Evolutionary conservation across 1,140 invertebrate genomes (phyloP).

Genomic region (Drosophila kepulauana): DNA sequence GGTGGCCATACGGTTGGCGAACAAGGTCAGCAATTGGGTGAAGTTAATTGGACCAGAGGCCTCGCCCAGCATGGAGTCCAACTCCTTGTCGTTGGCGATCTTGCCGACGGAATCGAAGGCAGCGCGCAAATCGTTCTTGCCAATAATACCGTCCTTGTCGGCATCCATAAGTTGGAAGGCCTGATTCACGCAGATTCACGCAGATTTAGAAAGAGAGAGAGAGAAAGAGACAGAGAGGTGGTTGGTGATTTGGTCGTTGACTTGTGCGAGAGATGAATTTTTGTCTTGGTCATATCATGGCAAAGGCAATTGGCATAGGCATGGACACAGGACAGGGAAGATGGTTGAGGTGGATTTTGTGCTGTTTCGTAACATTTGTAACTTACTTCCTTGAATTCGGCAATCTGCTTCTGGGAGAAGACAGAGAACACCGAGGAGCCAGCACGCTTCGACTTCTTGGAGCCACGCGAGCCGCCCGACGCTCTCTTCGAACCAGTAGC

Average conservation of each 20-base stretch:
- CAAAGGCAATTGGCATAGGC: slow-evolving; percentile 16
- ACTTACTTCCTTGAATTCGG: slow-evolving; percentile 97
- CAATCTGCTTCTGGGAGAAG: slow-evolving; percentile 97
- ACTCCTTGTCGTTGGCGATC: slow-evolving; percentile 94
- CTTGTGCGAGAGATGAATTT: slow-evolving; percentile 31
- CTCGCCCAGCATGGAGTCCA: slow-evolving; percentile 96
- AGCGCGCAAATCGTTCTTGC: slow-evolving; percentile 97
- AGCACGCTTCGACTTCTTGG: slow-evolving; percentile 92
- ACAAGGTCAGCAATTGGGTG: slow-evolving; percentile 96
- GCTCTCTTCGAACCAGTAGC: slow-evolving; percentile 87
- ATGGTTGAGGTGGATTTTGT: background rate
- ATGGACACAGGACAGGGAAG: background rate
- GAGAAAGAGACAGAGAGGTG: slow-evolving; percentile 63
- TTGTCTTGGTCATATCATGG: slow-evolving; percentile 11
- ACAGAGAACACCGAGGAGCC: slow-evolving; percentile 98
- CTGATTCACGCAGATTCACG: slow-evolving; percentile 73
- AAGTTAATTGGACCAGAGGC: slow-evolving; percentile 97
- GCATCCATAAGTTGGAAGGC: slow-evolving; percentile 99
- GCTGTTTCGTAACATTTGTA: background rate
- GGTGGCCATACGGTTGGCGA: slow-evolving; percentile 94
- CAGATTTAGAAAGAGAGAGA: slow-evolving; percentile 81
- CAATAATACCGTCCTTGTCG: slow-evolving; percentile 99
- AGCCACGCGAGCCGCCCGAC: slow-evolving; percentile 88
- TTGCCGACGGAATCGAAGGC: slow-evolving; percentile 98
- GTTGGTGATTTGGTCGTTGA: slow-evolving; percentile 74